Evolutionary conservation across 30 jellyfish, hydroid and myxozoan genomes (phyloP).

Genomic region (Rhopilema esculentum): DNA sequence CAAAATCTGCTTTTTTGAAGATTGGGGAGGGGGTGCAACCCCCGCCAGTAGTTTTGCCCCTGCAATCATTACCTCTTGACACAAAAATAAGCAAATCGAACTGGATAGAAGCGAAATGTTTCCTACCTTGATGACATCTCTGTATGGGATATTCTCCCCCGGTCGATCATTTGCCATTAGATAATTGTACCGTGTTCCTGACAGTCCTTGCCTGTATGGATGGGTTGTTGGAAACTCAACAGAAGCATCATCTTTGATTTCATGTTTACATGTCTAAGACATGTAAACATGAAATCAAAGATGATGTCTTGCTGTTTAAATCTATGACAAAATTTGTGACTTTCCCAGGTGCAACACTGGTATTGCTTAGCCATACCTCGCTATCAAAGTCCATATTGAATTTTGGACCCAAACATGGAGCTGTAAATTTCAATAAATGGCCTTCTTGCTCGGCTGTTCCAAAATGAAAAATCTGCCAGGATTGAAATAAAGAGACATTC

Average conservation of each 20-base stretch:
- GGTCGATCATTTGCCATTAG: slow-evolving; percentile 91
- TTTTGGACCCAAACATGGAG: slow-evolving; percentile 84
- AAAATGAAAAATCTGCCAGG: slow-evolving; percentile 36
- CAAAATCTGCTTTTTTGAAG: too few relatives aligned
- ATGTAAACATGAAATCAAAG: slow-evolving; percentile 53
- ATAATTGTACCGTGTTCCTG: slow-evolving; percentile 79
- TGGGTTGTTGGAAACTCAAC: slow-evolving; percentile 95
- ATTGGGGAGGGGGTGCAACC: too few relatives aligned
- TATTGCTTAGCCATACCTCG: slow-evolving; percentile 80
- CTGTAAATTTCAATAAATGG: slow-evolving; percentile 51
- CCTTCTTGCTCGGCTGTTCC: slow-evolving; percentile 84
- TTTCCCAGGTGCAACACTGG: slow-evolving; percentile 90
- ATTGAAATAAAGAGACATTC: not conserved
- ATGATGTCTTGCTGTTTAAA: slow-evolving; percentile 56
- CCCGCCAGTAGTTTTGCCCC: too few relatives aligned
- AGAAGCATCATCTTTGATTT: slow-evolving; percentile 66
- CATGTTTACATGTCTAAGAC: slow-evolving; percentile 54
- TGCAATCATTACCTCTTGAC: too few relatives aligned
- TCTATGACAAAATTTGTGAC: slow-evolving; percentile 57
- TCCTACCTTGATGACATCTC: slow-evolving; percentile 92
- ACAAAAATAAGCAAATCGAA: too few relatives aligned
- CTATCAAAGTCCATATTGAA: slow-evolving; percentile 86
- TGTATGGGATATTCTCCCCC: slow-evolving; percentile 77
- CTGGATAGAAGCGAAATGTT: too few relatives aligned
- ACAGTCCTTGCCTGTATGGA: slow-evolving; percentile 89